These are phyloP conservation scores for Ormyrus thymus DNA, from an alignment of 2,888 invertebrate genomes.

Conservation along the genomic window DNA sequence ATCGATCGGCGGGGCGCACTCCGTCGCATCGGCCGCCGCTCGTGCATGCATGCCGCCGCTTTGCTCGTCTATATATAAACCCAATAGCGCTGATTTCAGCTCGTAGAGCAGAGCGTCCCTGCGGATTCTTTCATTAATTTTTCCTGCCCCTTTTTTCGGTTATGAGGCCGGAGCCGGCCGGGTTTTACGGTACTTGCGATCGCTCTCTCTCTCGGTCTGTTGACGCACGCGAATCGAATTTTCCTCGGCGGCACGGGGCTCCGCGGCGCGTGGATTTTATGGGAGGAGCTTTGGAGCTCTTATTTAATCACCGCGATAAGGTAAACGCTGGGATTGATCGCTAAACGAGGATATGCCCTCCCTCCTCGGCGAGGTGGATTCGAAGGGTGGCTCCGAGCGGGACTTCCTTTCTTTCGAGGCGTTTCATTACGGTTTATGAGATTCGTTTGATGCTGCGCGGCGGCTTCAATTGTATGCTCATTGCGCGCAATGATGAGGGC, in stretches of 20 bases:
- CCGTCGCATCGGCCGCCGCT: neutral
- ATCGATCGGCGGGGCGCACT: constrained; percentile 15
- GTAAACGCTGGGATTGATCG: constrained; percentile 7
- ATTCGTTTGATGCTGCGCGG: constrained; percentile 11
- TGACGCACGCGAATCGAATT: constrained; percentile 20
- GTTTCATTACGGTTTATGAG: neutral
- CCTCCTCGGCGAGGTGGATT: neutral
- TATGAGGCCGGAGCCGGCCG: no score
- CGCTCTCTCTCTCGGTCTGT: constrained; percentile 3
- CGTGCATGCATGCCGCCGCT: neutral
- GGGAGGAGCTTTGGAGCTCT: constrained; percentile 7
- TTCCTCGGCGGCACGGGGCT: neutral
- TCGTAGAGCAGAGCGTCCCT: no score
- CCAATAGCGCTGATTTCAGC: neutral
- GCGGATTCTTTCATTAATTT: constrained; percentile 14
- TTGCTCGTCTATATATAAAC: neutral
- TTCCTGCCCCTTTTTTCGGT: neutral
- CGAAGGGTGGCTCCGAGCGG: no score
- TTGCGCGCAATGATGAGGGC: no score
- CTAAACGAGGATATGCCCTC: no score
- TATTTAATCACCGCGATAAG: constrained; percentile 31
- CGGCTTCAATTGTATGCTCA: no score
- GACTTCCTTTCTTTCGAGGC: neutral
- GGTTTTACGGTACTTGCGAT: neutral
- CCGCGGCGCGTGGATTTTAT: neutral